A percentile compares a stretch with the other conserved stretches of the same genome.
Conservation (phyloP, 2,113 vertebrate species). For the Platanista minor region DNA sequence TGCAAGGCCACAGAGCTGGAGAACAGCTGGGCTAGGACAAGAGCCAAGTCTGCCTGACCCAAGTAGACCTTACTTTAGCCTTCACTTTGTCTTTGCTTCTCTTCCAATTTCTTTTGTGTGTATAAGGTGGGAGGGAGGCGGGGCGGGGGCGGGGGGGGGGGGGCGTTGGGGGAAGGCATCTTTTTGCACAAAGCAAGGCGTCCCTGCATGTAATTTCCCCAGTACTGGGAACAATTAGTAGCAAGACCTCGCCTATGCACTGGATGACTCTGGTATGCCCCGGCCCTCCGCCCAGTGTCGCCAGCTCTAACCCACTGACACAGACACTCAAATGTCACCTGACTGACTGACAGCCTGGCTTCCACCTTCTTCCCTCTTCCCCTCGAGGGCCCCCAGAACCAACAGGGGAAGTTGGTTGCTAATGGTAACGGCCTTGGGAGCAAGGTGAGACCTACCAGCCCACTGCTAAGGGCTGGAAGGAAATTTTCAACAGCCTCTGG, state of each 20-base stretch:
- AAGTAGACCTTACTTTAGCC: neutral
- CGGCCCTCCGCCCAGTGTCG: neutral
- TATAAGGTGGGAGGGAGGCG: rapidly evolving
- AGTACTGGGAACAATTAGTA: neutral
- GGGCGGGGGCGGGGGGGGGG: no score
- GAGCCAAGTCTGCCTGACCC: neutral
- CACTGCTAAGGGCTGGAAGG: neutral
- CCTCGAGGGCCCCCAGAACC: conserved; percentile 62
- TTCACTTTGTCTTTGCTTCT: neutral
- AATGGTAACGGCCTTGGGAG: conserved; percentile 63
- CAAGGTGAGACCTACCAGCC: conserved; percentile 59
- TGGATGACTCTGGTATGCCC: neutral
- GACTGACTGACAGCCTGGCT: conserved; percentile 45
- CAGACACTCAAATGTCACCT: conserved; percentile 7
- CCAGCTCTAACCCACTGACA: neutral
- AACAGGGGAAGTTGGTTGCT: conserved; percentile 65
- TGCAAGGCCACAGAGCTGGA: neutral
- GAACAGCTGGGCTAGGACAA: neutral
- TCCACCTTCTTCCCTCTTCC: conserved; percentile 59
- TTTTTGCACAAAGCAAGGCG: neutral
- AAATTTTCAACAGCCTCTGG: conserved; percentile 50
- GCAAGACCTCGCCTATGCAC: neutral
- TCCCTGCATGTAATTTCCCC: neutral
- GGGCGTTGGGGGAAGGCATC: neutral
- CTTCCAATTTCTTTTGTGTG: neutral